Evolutionary conservation across 2,888 invertebrate genomes (phyloP).

Genomic region (Apantesis nais): DNA sequence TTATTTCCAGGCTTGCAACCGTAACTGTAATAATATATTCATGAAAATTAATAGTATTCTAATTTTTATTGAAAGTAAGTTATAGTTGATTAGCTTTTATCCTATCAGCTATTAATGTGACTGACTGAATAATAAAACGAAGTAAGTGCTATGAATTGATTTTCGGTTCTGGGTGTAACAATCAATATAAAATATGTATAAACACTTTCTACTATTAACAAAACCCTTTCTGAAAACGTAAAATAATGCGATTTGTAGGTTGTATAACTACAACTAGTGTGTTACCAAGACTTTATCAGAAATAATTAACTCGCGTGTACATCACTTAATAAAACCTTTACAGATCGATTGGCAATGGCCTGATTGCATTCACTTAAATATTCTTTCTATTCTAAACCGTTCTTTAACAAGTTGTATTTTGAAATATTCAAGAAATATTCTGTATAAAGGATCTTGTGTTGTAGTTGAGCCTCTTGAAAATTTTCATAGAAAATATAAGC

Average conservation of each 20-base stretch:
- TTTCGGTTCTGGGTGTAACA: no score
- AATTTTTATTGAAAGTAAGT: neutral
- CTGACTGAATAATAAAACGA: neutral
- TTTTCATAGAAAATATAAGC: conserved; percentile 3
- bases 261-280: neutral
- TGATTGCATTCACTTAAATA: neutral
- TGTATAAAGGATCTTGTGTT: neutral
- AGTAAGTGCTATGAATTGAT: neutral
- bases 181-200: neutral
- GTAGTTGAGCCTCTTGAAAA: neutral
- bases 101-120: neutral
- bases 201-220: no score
- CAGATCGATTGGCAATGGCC: no score
- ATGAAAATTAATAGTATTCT: neutral
- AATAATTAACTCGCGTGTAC: no score
- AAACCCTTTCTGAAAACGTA: no score
- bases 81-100: no score
- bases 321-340: no score
- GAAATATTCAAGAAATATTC: neutral
- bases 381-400: neutral
- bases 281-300: neutral
- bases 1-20: conserved; percentile 94
- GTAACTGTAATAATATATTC: conserved; percentile 85
- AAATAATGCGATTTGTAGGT: neutral
- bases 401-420: neutral